These are phyloP conservation scores for Drosophila sordidula DNA, from an alignment of 2,888 invertebrate genomes.

Conservation along the genomic window DNA sequence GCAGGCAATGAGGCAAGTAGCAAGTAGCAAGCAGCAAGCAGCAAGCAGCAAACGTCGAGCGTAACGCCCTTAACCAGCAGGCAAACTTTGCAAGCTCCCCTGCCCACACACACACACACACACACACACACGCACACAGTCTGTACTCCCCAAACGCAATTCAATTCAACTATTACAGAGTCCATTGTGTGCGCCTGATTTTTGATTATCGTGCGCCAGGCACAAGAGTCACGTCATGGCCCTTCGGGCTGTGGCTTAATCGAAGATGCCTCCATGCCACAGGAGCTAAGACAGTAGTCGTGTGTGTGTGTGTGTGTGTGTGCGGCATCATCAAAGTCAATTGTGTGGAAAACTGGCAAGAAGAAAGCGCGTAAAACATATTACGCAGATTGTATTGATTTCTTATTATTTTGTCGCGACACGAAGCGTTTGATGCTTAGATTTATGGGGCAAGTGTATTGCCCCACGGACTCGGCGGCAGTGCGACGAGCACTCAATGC, in stretches of 20 bases:
- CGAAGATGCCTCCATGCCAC: constrained; percentile 53
- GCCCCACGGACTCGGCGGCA: constrained; percentile 13
- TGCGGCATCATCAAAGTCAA: constrained; percentile 82
- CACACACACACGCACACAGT: not conserved
- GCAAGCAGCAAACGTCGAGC: too few relatives aligned
- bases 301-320: constrained; percentile 21
- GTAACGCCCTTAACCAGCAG: constrained; percentile 33
- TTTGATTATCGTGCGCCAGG: constrained; percentile 67
- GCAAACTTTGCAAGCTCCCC: constrained; percentile 33
- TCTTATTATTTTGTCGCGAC: constrained; percentile 73
- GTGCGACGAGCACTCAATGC: constrained; percentile 28
- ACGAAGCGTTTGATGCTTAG: constrained; percentile 48
- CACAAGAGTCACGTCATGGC: constrained; percentile 73
- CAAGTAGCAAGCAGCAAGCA: too few relatives aligned
- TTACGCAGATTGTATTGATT: constrained; percentile 80
- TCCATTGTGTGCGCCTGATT: constrained; percentile 73
- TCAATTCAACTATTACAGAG: constrained; percentile 76
- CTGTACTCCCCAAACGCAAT: constrained; percentile 62
- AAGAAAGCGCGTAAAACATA: constrained; percentile 72
- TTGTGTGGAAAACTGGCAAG: constrained; percentile 83
- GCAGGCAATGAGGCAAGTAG: constrained; percentile 40
- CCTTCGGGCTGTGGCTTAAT: constrained; percentile 67
- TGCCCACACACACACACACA: not conserved
- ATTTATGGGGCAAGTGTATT: constrained; percentile 54
- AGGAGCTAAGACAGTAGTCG: constrained; percentile 9